phyloP scores from a whole-genome alignment of 37 sponge, comb jelly and placozoan species.

The Ephydatia muelleri region DNA sequence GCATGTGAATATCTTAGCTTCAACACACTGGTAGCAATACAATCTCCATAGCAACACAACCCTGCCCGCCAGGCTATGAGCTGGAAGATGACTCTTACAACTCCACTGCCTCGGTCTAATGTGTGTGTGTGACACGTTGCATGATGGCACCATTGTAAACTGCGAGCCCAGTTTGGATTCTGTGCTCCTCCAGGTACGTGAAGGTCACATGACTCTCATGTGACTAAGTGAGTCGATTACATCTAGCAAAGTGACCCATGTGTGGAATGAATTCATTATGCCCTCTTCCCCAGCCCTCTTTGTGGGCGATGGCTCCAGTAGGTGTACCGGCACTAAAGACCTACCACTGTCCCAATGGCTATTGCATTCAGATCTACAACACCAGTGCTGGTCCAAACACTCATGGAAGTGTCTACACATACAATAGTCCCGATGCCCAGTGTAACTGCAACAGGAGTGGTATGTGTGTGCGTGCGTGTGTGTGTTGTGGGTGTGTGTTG shows the following conservation, averaged over 20 bases:
- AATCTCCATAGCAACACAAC: not conserved
- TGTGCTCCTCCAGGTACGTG: not conserved
- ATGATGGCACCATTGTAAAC: not conserved
- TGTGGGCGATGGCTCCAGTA: not conserved
- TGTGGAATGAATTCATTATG: not conserved
- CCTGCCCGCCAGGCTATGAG: slow-evolving; percentile 7
- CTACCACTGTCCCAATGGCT: not conserved
- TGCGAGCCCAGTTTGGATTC: not conserved
- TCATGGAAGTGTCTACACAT: not conserved
- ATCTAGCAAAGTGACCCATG: not conserved
- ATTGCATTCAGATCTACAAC: not conserved
- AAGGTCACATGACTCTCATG: not conserved
- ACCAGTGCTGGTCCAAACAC: not conserved
- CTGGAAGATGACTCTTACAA: not conserved
- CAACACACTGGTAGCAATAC: not conserved
- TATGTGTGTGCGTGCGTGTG: not conserved
- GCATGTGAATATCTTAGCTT: not conserved
- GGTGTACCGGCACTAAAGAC: not conserved
- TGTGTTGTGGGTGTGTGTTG: too few species aligned
- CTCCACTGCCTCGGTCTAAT: not conserved
- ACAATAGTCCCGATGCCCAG: not conserved
- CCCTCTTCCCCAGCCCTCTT: not conserved
- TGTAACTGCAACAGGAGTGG: not conserved
- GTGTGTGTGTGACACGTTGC: not conserved
- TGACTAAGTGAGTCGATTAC: too few species aligned